Evolutionary conservation across 1,140 invertebrate genomes (phyloP).

Genomic region (Lysiphlebus fabarum): DNA sequence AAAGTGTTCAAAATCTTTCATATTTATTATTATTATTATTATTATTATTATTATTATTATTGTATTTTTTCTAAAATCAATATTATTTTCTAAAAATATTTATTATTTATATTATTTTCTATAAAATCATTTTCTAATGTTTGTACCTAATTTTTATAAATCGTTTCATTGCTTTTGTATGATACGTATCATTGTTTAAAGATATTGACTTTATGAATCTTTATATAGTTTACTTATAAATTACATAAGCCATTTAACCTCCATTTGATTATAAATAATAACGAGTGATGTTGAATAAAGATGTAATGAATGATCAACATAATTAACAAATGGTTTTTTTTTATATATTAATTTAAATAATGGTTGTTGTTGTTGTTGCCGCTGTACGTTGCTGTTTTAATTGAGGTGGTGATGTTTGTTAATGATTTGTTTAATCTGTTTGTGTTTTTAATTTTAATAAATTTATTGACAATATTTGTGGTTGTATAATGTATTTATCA

Average conservation of each 20-base stretch:
- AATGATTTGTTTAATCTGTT: constrained; percentile 39
- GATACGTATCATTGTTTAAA: constrained; percentile 71
- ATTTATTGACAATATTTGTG: constrained; percentile 48
- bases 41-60: constrained; percentile 37
- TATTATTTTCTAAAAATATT: no score
- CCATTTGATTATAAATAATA: constrained; percentile 79
- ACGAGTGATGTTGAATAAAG: constrained; percentile 80
- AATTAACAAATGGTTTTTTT: constrained; percentile 63
- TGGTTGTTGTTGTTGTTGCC: constrained; percentile 55
- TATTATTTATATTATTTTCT: no score
- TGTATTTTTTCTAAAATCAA: constrained; percentile 26
- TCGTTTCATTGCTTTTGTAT: constrained; percentile 77
- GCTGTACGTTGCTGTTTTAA: no score
- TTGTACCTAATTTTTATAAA: constrained; percentile 83
- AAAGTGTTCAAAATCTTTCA: constrained; percentile 84
- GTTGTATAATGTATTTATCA: constrained; percentile 81
- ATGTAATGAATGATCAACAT: constrained; percentile 65
- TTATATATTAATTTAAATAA: constrained; percentile 71
- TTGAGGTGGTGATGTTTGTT: constrained; percentile 28
- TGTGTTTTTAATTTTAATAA: constrained; percentile 37
- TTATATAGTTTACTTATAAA: constrained; percentile 70
- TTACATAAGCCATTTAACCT: constrained; percentile 72
- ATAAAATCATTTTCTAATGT: constrained; percentile 73
- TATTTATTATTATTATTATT: constrained; percentile 34
- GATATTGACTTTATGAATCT: constrained; percentile 53